phyloP scores from a whole-genome alignment of 2,888 invertebrate species.

The Leptinotarsa haldemani region DNA sequence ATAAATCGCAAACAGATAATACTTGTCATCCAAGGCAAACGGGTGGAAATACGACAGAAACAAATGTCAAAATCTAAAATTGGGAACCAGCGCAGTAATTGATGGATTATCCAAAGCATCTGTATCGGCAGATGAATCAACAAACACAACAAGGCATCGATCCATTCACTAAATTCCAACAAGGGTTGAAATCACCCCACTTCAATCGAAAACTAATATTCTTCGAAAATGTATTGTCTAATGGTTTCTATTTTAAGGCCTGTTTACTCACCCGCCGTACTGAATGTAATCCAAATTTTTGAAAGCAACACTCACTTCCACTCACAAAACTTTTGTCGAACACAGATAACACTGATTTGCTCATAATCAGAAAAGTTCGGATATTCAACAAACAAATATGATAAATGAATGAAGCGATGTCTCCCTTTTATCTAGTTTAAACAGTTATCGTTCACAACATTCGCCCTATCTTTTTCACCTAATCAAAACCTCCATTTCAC shows the following conservation, averaged over 20 bases:
- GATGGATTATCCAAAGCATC: conserved; percentile 1
- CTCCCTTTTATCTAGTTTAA: neutral
- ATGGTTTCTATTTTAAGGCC: too few species aligned
- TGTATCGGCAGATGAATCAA: neutral
- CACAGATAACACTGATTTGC: neutral
- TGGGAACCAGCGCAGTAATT: neutral
- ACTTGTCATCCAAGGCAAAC: too few species aligned
- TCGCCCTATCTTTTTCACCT: neutral
- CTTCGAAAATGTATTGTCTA: too few species aligned
- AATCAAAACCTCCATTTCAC: neutral
- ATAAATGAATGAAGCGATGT: neutral
- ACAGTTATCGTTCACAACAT: neutral
- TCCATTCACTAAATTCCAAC: neutral
- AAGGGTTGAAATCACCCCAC: neutral
- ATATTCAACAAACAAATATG: neutral
- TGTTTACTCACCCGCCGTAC: too few species aligned
- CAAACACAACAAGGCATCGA: neutral
- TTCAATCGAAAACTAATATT: neutral
- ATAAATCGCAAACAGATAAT: too few species aligned
- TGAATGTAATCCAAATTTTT: neutral
- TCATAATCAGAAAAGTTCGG: neutral
- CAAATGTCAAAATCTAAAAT: neutral
- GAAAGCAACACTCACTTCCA: neutral
- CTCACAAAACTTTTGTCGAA: neutral
- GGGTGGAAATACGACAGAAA: neutral